Evolutionary conservation across 2,888 invertebrate genomes (phyloP), one percentile per base, ranked within the genome.

Genomic region (Balanococcus diminutus): DNA sequence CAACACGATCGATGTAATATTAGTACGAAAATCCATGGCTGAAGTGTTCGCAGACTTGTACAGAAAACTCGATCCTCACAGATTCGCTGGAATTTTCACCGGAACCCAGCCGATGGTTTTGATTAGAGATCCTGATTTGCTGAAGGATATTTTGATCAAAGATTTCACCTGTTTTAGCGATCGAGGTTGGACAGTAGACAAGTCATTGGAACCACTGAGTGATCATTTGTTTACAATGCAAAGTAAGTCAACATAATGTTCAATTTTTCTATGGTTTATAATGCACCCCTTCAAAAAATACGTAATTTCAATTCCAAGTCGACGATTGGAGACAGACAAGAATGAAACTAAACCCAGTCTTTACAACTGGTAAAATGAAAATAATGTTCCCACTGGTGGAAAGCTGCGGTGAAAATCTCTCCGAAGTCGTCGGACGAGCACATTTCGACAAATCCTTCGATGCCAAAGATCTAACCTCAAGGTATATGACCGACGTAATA

Each of bases 401-500:
- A 3, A 14, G 11, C 1, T 79, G 75, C 36, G 75, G 75, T 5
- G 28, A 79, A 36, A 36, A 79, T 19, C 28, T 79, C 3, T 11
- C 19, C 19, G 1, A 28, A 46, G 75, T 79, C 6, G 19, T 79
- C 6, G 19, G 6, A 2, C 11, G 36, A 36, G 11, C 16, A 9
- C 32, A 25, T 8, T 79, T 11, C 2, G 75, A 22, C 32, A 19
- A 36, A 79, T 36, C 36, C 2, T 31, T 51, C 19, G 75, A 79
- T 19, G 9, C 36, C 0, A 79, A 79, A 36, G n/a, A 32, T 9
- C 36, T 32, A 19, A 19, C 75, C 0, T 1, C 36, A 6, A 36
- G 75, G 36, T 79, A 36, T 19, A 79, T 19, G 5, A 79, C 36
- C 32, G 75, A 79, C 19, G 75, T 79, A 8, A 79, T 79, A 79